Conservation (phyloP, 2,113 vertebrate genomes). For the Rhadina sibilatrix region DNA sequence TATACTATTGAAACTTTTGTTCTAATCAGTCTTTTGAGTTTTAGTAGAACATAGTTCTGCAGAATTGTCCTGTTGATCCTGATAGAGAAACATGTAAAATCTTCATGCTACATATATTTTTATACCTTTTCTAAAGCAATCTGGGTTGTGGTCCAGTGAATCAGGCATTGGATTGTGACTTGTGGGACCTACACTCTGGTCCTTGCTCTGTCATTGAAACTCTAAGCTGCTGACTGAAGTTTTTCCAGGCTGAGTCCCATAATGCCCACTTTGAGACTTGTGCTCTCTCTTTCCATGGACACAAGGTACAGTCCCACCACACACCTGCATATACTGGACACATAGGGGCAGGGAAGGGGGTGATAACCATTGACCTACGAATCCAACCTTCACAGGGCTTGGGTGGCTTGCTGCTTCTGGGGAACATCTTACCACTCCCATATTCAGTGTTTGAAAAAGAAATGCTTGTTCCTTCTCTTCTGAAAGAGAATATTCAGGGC, state of each 20-base stretch:
- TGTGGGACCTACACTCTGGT: not conserved
- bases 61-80: slow-evolving; percentile 8
- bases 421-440: not conserved
- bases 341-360: not conserved
- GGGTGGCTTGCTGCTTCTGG: not conserved
- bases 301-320: not conserved
- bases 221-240: not conserved
- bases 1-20: slow-evolving; percentile 56
- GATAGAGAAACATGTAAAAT: not conserved
- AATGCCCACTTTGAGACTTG: not conserved
- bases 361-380: not conserved
- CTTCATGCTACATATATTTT: slow-evolving; percentile 24
- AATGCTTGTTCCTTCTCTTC: not conserved
- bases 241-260: not conserved
- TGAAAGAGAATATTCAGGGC: not conserved
- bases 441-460: not conserved
- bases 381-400: not conserved
- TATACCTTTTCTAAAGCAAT: not conserved
- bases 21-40: slow-evolving; percentile 62
- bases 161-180: not conserved
- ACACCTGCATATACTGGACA: not conserved
- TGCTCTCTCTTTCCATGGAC: not conserved
- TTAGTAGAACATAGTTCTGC: slow-evolving; percentile 32
- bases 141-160: not conserved
- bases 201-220: slow-evolving; percentile 35